Percentiles rank a stretch among this genome's conserved stretches.
phyloP scores from a whole-genome alignment of 2,797 vertebrate species.

The Rhinoraja longicauda region DNA sequence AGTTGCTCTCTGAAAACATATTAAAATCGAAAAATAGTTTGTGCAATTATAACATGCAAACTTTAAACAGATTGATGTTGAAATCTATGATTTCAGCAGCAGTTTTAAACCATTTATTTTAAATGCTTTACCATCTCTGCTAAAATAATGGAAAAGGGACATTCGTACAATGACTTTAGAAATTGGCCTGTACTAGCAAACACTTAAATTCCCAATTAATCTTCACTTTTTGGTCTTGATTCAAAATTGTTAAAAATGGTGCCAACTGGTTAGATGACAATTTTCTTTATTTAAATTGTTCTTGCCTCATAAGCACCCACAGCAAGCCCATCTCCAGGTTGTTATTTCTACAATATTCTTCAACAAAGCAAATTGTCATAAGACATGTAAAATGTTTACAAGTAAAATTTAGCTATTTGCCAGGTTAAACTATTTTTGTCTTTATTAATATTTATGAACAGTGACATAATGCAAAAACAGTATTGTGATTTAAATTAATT shows the following conservation, averaged over 20 bases:
- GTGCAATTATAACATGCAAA: not conserved
- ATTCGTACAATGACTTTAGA: not conserved
- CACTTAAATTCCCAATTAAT: not conserved
- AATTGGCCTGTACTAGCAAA: not conserved
- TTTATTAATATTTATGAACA: not conserved
- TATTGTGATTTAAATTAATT: not conserved
- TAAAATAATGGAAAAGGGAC: not conserved
- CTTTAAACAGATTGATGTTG: not conserved
- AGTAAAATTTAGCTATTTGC: not conserved
- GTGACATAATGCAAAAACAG: not conserved
- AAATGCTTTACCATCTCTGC: not conserved
- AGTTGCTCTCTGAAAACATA: not conserved
- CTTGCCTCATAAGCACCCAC: not conserved
- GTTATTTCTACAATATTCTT: not conserved
- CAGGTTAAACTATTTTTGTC: not conserved
- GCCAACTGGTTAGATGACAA: not conserved
- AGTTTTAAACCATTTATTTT: not conserved
- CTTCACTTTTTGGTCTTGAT: slow-evolving; percentile 1
- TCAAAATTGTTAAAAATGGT: not conserved
- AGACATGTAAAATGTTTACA: not conserved
- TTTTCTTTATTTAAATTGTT: not conserved
- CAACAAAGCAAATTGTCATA: not conserved
- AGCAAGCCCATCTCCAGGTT: not conserved
- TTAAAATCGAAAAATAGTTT: not conserved
- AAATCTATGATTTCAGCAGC: not conserved